A percentile compares a stretch with the other conserved stretches of the same genome.
Conservation (phyloP, 2,113 vertebrate genomes). For the Sterna hirundo region DNA sequence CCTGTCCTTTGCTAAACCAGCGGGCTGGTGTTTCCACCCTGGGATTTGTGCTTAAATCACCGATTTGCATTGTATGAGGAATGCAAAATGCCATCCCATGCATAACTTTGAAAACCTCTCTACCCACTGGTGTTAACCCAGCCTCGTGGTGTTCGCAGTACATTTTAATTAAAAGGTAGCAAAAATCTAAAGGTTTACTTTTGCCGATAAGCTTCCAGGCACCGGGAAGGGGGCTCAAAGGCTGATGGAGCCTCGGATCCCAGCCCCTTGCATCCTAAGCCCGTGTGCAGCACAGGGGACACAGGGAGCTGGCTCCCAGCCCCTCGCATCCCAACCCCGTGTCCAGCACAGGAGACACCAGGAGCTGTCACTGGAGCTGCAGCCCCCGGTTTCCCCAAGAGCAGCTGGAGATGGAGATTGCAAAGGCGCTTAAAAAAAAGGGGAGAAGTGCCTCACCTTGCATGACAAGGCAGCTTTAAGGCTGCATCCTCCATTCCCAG, state of each 20-base stretch:
- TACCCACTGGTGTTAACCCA: not conserved
- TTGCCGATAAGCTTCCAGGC: not conserved
- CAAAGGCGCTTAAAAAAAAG: not conserved
- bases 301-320: not conserved
- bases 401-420: accelerated
- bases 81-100: not conserved
- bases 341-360: accelerated
- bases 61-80: not conserved
- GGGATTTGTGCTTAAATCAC: not conserved
- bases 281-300: not conserved
- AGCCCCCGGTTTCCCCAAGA: not conserved
- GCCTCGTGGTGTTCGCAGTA: accelerated
- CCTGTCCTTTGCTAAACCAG: not conserved
- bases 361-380: accelerated
- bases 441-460: not conserved
- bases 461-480: not conserved
- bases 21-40: not conserved
- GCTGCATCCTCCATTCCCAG: not conserved
- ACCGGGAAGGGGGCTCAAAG: not conserved
- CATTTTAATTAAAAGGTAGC: not conserved
- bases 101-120: not conserved
- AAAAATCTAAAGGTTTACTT: not conserved
- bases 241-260: accelerated
- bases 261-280: not conserved
- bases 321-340: not conserved